phyloP scores from a whole-genome alignment of 2,888 invertebrate species.

The Drosophila quasianomalipes region DNA sequence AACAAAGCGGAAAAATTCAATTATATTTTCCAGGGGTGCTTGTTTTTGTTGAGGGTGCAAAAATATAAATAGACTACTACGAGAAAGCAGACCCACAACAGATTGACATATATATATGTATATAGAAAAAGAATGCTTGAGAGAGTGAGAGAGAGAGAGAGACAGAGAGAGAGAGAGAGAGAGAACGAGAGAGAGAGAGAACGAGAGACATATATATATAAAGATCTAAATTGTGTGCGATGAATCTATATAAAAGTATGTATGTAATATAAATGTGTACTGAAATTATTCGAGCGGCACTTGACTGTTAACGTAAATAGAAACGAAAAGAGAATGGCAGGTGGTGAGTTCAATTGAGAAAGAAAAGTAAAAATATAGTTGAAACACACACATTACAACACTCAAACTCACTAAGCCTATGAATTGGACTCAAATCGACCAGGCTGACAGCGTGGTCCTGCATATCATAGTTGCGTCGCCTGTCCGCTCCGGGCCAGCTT shows the following conservation, averaged over 20 bases:
- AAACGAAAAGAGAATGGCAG: not conserved
- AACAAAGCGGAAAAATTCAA: slow-evolving; percentile 41
- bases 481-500: slow-evolving; percentile 94
- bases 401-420: slow-evolving; percentile 89
- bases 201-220: not conserved
- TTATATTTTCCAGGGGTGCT: slow-evolving; percentile 6
- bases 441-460: slow-evolving; percentile 94
- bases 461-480: slow-evolving; percentile 92
- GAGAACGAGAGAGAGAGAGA: not conserved
- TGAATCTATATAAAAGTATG: not conserved
- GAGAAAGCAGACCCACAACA: slow-evolving; percentile 36
- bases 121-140: not conserved
- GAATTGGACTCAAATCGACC: slow-evolving; percentile 91
- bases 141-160: not conserved
- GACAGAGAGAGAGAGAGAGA: not conserved
- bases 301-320: not conserved
- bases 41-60: not conserved
- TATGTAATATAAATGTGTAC: not conserved
- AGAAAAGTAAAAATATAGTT: slow-evolving; percentile 9
- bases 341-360: not conserved
- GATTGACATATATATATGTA: not conserved
- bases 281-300: not conserved
- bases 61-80: slow-evolving; percentile 1
- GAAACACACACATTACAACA: slow-evolving; percentile 77
- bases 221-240: not conserved